Evolutionary conservation across 2,113 vertebrate species (phyloP).

Genomic region (Pterophyllum scalare): DNA sequence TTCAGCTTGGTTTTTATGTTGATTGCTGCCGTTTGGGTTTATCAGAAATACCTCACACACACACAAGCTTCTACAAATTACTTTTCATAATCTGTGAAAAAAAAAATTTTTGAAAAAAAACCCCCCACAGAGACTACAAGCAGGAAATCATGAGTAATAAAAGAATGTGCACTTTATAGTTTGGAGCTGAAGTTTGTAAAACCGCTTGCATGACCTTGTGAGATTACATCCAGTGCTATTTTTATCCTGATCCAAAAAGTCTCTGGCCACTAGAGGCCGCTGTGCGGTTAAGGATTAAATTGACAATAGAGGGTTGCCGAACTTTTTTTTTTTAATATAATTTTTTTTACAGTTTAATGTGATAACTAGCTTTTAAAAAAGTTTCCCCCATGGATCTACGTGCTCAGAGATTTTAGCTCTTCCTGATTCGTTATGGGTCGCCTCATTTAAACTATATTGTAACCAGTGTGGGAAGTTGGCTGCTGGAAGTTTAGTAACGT

Average conservation of each 20-base stretch:
- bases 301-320: neutral
- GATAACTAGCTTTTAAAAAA: neutral
- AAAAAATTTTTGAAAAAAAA: neutral
- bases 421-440: neutral
- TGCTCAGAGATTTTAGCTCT: neutral
- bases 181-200: neutral
- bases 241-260: neutral
- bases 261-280: constrained; percentile 46
- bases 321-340: neutral
- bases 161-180: neutral
- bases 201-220: neutral
- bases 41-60: neutral
- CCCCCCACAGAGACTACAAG: too few relatives aligned
- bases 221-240: neutral
- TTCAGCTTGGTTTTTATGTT: neutral
- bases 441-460: neutral
- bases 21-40: neutral
- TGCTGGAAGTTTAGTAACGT: too few relatives aligned
- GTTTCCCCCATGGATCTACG: neutral
- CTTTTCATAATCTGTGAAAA: neutral
- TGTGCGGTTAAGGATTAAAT: neutral
- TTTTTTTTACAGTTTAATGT: constrained; percentile 8
- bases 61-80: constrained; percentile 12
- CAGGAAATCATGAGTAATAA: neutral
- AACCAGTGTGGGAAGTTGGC: neutral